Percentiles rank a stretch among this genome's conserved stretches.
phyloP scores from a whole-genome alignment of 2,113 vertebrate genomes.

The Capra hircus region DNA sequence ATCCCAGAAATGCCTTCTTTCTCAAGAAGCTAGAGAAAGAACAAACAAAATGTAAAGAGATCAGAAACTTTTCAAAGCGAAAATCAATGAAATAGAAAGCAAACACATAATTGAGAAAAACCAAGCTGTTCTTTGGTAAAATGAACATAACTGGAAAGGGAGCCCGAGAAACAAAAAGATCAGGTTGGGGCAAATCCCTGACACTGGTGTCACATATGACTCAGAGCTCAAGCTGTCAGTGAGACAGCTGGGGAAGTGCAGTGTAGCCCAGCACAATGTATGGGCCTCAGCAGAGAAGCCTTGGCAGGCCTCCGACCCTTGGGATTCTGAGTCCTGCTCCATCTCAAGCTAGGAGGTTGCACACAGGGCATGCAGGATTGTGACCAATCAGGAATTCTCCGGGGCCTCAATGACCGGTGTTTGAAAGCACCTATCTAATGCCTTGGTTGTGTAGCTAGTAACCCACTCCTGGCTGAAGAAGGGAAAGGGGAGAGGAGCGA shows the following conservation, averaged over 20 bases:
- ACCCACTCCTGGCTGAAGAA: background rate
- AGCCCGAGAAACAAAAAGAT: background rate
- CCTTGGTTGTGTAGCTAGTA: background rate
- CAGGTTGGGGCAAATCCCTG: background rate
- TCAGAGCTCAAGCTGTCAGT: background rate
- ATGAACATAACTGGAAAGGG: background rate
- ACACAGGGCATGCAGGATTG: background rate
- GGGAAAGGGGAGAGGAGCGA: background rate
- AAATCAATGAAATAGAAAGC: conserved; percentile 7
- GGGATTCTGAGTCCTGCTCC: background rate
- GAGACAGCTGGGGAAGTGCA: background rate
- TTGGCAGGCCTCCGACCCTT: background rate
- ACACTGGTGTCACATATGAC: background rate
- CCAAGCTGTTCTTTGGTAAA: background rate
- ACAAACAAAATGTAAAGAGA: background rate
- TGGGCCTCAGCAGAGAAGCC: background rate
- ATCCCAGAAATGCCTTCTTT: background rate
- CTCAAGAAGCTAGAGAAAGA: conserved; percentile 7
- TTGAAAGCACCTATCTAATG: background rate
- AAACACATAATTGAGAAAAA: background rate
- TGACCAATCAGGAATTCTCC: background rate
- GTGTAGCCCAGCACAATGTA: background rate
- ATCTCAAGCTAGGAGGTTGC: background rate
- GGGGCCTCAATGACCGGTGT: background rate
- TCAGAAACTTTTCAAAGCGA: background rate